Conservation (phyloP, 2,797 vertebrate genomes). For the Thamnophis elegans region DNA sequence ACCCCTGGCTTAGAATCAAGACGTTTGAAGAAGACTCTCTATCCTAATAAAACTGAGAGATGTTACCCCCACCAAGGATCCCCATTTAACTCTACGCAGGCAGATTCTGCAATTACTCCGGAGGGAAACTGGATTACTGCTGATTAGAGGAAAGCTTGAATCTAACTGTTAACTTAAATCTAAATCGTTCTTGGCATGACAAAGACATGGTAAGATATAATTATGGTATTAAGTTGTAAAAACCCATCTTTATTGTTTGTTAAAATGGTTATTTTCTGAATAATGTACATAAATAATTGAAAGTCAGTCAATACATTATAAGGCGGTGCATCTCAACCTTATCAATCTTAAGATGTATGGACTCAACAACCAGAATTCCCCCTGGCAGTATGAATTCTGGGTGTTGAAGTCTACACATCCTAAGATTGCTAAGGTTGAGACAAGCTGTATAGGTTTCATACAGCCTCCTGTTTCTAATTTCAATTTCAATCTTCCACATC, state of each 20-base stretch:
- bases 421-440: not conserved
- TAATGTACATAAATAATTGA: conserved; percentile 4
- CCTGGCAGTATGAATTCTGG: not conserved
- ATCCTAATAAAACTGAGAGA: not conserved
- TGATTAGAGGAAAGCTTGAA: not conserved
- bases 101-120: not conserved
- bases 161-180: not conserved
- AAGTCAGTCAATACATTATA: not conserved
- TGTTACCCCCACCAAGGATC: not conserved
- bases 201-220: not conserved
- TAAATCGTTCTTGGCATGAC: not conserved
- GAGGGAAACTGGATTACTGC: not conserved
- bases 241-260: not conserved
- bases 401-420: not conserved
- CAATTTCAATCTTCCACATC: not conserved
- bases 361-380: not conserved
- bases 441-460: not conserved
- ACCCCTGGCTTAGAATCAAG: not conserved
- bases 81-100: not conserved
- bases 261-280: not conserved
- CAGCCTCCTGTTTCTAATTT: not conserved
- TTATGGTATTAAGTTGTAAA: not conserved
- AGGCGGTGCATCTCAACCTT: not conserved
- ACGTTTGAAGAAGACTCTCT: not conserved
- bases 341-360: not conserved